Evolutionary conservation across 2,797 vertebrate genomes (phyloP).

Genomic region (Micrastur ruficollis): DNA sequence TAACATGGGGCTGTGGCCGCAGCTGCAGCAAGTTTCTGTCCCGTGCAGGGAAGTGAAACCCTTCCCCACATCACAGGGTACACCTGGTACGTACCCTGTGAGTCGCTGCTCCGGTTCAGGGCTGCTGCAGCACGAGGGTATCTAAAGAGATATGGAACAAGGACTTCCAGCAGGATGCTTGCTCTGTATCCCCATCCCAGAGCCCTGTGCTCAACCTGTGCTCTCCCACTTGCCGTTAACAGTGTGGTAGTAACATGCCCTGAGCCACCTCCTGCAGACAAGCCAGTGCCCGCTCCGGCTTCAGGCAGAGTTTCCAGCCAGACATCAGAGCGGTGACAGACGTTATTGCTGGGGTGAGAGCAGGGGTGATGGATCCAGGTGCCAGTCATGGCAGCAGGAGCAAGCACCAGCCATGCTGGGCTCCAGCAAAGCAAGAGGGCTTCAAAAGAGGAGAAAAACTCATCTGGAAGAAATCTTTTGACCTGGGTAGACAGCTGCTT

Average conservation of each 20-base stretch:
- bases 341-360: not conserved
- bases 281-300: fast-evolving
- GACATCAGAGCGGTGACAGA: not conserved
- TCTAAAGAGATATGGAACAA: not conserved
- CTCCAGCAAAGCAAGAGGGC: not conserved
- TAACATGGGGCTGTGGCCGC: fast-evolving
- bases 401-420: not conserved
- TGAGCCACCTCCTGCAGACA: not conserved
- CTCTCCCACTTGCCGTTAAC: not conserved
- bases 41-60: not conserved
- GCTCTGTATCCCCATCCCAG: not conserved
- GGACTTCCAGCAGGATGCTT: not conserved
- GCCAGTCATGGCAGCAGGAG: not conserved
- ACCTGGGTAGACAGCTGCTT: not conserved
- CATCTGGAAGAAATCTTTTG: not conserved
- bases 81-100: fast-evolving
- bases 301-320: fast-evolving
- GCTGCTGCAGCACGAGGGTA: not conserved
- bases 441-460: not conserved
- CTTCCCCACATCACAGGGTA: not conserved
- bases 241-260: fast-evolving
- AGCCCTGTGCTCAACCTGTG: not conserved
- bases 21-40: not conserved
- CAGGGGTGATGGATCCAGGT: not conserved
- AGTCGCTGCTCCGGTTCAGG: not conserved